Conservation (phyloP, 2,888 invertebrate species). For the Nomada hirtipes region DNA sequence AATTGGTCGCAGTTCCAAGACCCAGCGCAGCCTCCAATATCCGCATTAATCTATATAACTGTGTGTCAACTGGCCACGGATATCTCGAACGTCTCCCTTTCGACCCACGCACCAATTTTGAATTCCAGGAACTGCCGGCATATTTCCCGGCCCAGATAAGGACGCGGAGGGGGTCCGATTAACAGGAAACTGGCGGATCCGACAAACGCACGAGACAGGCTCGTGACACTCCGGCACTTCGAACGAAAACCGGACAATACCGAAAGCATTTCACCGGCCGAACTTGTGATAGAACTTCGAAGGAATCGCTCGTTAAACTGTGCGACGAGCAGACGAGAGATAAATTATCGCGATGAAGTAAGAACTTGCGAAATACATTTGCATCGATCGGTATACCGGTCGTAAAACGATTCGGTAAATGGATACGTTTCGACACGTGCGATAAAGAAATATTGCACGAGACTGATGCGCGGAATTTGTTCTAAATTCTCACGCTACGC, state of each 20-base stretch:
- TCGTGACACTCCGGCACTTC: background rate
- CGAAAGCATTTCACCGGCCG: too few relatives aligned
- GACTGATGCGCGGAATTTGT: constrained; percentile 32
- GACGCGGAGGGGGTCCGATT: constrained; percentile 40
- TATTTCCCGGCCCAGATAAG: constrained; percentile 54
- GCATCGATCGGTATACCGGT: constrained; percentile 31
- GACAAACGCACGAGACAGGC: constrained; percentile 11
- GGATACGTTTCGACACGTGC: constrained; percentile 29
- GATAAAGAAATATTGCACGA: constrained; percentile 23
- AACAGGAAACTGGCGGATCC: constrained; percentile 37
- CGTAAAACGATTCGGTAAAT: constrained; percentile 2
- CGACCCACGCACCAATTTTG: constrained; percentile 49
- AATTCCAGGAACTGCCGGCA: constrained; percentile 58
- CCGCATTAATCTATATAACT: constrained; percentile 47
- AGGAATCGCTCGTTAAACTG: background rate
- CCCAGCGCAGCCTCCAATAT: constrained; percentile 15
- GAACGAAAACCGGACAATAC: background rate
- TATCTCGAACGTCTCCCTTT: constrained; percentile 28
- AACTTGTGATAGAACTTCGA: too few relatives aligned
- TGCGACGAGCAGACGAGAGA: background rate
- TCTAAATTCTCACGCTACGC: constrained; percentile 39
- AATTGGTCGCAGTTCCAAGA: constrained; percentile 33
- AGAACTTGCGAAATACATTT: constrained; percentile 15
- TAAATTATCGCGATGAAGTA: background rate
- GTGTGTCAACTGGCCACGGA: constrained; percentile 48